Conservation (phyloP, 2,113 vertebrate species). For the Apistogramma diplotaenia region DNA sequence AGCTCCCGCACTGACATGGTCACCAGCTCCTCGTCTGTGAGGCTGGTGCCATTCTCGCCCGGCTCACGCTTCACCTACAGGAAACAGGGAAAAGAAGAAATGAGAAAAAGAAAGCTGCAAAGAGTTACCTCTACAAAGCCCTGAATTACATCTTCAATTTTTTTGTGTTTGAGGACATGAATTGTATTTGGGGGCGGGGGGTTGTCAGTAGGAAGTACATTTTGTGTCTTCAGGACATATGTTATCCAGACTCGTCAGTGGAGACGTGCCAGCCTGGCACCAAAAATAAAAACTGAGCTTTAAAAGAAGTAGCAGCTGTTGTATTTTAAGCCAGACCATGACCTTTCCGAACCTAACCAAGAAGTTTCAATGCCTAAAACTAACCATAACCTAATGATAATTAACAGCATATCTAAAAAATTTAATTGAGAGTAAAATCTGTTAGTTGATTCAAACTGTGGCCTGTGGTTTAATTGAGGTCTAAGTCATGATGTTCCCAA, state of each 20-base stretch:
- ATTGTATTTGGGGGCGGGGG: too few relatives aligned
- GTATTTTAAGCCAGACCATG: not conserved
- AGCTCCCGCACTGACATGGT: conserved; percentile 98
- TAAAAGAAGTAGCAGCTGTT: not conserved
- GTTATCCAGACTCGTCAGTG: not conserved
- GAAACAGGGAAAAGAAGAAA: not conserved
- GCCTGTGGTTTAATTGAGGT: not conserved
- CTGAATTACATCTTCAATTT: not conserved
- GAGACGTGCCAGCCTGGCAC: not conserved
- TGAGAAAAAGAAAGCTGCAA: not conserved
- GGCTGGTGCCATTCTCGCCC: conserved; percentile 96
- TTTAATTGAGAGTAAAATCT: not conserved
- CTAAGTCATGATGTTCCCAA: not conserved
- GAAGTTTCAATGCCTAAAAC: too few relatives aligned
- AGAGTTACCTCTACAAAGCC: not conserved
- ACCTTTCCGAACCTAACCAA: not conserved
- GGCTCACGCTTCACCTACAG: conserved; percentile 98
- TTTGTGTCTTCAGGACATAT: too few relatives aligned
- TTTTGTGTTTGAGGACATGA: too few relatives aligned
- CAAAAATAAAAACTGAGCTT: not conserved
- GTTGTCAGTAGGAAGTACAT: too few relatives aligned
- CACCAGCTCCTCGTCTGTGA: conserved; percentile 98
- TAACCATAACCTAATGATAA: too few relatives aligned
- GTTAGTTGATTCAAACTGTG: not conserved
- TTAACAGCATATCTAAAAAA: not conserved